phyloP scores from a whole-genome alignment of 2,888 invertebrate genomes.

The Oxytorus armatus region DNA sequence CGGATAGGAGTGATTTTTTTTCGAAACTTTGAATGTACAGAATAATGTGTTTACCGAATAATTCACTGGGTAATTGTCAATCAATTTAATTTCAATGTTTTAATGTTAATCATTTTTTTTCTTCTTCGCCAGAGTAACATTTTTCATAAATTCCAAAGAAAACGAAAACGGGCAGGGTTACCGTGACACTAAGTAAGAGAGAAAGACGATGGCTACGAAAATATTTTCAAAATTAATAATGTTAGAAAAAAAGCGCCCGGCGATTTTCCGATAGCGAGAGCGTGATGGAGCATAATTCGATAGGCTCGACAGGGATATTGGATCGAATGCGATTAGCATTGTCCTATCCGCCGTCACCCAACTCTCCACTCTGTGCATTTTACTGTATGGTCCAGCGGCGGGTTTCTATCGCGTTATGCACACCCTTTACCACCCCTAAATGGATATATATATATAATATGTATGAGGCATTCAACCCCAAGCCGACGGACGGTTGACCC shows the following conservation, averaged over 20 bases:
- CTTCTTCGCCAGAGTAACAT: not conserved
- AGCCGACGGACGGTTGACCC: no score
- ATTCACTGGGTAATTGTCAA: not conserved
- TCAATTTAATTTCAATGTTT: not conserved
- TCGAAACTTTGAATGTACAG: not conserved
- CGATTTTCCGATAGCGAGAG: conserved; percentile 64
- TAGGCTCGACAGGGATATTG: conserved; percentile 71
- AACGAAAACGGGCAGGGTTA: not conserved
- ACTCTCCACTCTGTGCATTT: conserved; percentile 51
- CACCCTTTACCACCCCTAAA: conserved; percentile 28
- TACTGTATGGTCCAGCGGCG: conserved; percentile 47
- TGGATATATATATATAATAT: conserved; percentile 5
- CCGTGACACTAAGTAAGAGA: not conserved
- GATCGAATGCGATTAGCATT: conserved; percentile 69
- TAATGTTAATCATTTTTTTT: no score
- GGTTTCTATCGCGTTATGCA: conserved; percentile 60
- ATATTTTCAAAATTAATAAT: conserved; percentile 40
- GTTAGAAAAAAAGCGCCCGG: conserved; percentile 37
- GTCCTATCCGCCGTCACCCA: conserved; percentile 53
- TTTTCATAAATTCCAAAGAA: no score
- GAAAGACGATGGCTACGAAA: conserved; percentile 14
- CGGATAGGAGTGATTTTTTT: not conserved
- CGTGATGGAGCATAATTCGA: conserved; percentile 69
- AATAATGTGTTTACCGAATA: not conserved
- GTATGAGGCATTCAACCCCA: no score